A percentile compares a stretch with the other conserved stretches of the same genome.
Evolutionary conservation across 1,140 invertebrate genomes (phyloP).

Genomic region (Trichonephila inaurata): DNA sequence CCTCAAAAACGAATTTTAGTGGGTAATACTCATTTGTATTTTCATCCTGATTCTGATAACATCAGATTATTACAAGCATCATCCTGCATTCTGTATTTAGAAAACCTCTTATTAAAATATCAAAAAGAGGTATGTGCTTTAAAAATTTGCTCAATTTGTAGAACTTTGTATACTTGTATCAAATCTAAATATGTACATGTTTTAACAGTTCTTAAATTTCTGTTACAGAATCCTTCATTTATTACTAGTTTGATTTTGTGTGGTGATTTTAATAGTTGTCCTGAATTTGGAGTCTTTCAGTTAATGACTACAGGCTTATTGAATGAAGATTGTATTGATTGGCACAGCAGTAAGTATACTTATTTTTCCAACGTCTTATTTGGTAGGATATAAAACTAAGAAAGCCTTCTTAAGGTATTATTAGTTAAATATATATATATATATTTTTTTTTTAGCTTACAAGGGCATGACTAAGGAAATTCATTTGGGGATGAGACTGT

Average conservation of each 20-base stretch:
- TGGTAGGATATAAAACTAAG: no score
- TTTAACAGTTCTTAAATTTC: neutral
- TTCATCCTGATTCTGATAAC: conserved; percentile 92
- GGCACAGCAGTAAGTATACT: conserved; percentile 87
- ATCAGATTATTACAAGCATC: conserved; percentile 87
- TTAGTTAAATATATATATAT: no score
- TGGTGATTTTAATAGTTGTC: conserved; percentile 93
- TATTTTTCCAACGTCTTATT: no score
- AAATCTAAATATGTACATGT: neutral
- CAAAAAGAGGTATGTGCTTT: conserved; percentile 77
- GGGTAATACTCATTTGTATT: conserved; percentile 95
- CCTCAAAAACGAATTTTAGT: conserved; percentile 83
- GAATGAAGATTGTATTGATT: conserved; percentile 85
- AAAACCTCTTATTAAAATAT: conserved; percentile 83
- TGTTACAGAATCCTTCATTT: conserved; percentile 83
- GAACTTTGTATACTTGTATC: no score
- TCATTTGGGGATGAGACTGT: no score
- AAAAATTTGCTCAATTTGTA: neutral
- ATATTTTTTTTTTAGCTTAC: no score
- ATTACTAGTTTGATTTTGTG: conserved; percentile 87
- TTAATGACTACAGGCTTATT: conserved; percentile 86
- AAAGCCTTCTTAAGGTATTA: no score
- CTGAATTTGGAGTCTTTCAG: conserved; percentile 89
- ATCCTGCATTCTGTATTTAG: conserved; percentile 79
- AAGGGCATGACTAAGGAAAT: no score